Base-by-base conservation (phyloP, 2,113 vertebrate genomes). In the Elaphurus davidianus region DNA sequence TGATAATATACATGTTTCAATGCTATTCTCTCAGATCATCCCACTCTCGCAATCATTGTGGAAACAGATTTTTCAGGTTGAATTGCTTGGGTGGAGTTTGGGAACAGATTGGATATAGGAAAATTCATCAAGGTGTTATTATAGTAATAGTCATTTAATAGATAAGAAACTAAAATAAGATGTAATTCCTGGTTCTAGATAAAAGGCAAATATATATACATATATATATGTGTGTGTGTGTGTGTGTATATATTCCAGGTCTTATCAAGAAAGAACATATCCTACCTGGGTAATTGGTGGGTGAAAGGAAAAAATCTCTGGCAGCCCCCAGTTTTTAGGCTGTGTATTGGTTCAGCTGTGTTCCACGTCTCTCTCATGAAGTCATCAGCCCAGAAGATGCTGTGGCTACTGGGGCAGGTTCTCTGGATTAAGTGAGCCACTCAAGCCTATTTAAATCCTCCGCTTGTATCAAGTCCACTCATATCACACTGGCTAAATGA, bases 21-120 rank as follows among this genome's bases (percentile, higher is more conserved):
- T 50, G 47, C 47, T 50, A 14, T 50, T 50, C 12, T 50, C 47
- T 50, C 47, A 50, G 47, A 50, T 50, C 47, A 50, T 50, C 47
- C 12, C 47, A 50, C 47, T 3, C 12, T 14, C 3, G 12, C 47
- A 89, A 85, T 19, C 21, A 21, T 47, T 84, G 11, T 16, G 40
- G 40, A 91, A 85, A 21, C 19, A 47, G 15, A 91, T 79, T 95
- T 79, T 95, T 88, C 43, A 79, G 30, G 7, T 23, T 84, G 45
- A 97, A 60, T 13, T 67, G 15, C 33, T 33, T 84, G 55, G 28
- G n/a, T 84, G 45, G 30, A 21, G 5, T 85, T 67, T 67, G 28
- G 6, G 3, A 64, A 43, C 33, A 76, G 60, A 28, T 27, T 36
- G 33, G 30, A 97, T 36, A n/a, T 21, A 33, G 36, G 40, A 57